A percentile compares a stretch with the other conserved stretches of the same genome.
These are phyloP conservation scores for Lithobates pipiens DNA, from an alignment of 2,797 vertebrate species.

Conservation along the genomic window DNA sequence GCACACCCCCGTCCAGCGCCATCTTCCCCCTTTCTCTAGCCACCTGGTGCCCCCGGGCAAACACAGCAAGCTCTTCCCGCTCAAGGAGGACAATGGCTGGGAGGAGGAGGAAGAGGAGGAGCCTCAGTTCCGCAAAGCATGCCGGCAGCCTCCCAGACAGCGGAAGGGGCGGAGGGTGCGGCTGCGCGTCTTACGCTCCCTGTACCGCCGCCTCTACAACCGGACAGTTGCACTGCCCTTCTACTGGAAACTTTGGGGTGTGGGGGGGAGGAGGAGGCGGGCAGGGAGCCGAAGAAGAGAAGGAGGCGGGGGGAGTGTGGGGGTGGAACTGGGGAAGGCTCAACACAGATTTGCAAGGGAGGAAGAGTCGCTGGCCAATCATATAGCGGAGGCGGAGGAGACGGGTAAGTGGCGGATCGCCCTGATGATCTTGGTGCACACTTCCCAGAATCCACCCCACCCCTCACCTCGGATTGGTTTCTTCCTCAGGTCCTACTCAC, in stretches of 20 bases:
- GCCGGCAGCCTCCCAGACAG: not conserved
- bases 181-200: conserved; percentile 21
- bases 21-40: conserved; percentile 41
- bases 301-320: conserved; percentile 27
- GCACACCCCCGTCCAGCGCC: conserved; percentile 52
- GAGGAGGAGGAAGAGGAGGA: conserved; percentile 36
- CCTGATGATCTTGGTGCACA: too few relatives aligned
- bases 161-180: conserved; percentile 15
- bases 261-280: conserved; percentile 26
- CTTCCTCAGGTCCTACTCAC: conserved; percentile 26
- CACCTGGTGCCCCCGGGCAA: conserved; percentile 15
- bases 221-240: conserved; percentile 35
- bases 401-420: not conserved
- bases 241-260: conserved; percentile 49
- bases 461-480: not conserved
- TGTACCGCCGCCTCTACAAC: conserved; percentile 42
- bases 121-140: not conserved
- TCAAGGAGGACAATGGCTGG: not conserved
- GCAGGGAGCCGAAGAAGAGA: conserved; percentile 8
- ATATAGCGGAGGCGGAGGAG: conserved; percentile 30
- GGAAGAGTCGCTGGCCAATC: conserved; percentile 23
- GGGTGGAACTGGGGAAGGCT: not conserved
- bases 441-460: not conserved
- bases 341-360: not conserved
- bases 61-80: conserved; percentile 11